Base-by-base conservation (phyloP, 2,113 vertebrate species). In the Athene noctua region DNA sequence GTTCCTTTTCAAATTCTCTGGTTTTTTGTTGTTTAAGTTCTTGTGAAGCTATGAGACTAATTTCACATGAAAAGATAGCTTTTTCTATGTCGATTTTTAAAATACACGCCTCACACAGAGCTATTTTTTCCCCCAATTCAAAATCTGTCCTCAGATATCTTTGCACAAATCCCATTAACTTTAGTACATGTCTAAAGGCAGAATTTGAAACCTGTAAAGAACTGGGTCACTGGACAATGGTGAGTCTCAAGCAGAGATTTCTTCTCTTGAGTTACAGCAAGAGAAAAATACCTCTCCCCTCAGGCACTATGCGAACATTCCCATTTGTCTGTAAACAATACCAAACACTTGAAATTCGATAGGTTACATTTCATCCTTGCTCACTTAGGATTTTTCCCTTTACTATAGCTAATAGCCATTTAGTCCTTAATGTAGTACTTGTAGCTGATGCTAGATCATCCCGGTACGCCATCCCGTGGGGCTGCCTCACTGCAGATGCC, bases 141-240 rank as follows among this genome's bases (percentile, higher is more conserved):
- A 81, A 80, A 36, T 40, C 92, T 73, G 46, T 46, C 44, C 80
- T 92, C 72, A 21, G 77, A 40, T 68, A 75, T 52, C 57, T 90
- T 9, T 73, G 52, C 55, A 91, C 49, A 96, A 94, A 96, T 57
- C 51, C 90, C 84, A 94, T 96, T 95, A 91, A 82, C 79, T 96
- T 73, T 1, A 77, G 75, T 20, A 21, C 32, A 73, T 47, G 72
- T 94, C 93, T 81, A 61, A 88, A 91, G 90, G 94, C 84, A 81
- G 70, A 74, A 72, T 90, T 70, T 61, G 77, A 92, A 97, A 92
- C 71, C 66, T 40, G 36, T 49, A 9, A 91, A 89, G 89, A 96
- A 96, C 79, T 91, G 80, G 94, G 85, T 95, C 82, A 93, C 78
- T 81, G 92, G 91, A 93, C 96, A 95, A 95, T 65, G 61, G 29